Evolutionary conservation across 2,888 invertebrate species (phyloP), one percentile per base, ranked within the genome.

Genomic region (Amaurobius ferox): DNA sequence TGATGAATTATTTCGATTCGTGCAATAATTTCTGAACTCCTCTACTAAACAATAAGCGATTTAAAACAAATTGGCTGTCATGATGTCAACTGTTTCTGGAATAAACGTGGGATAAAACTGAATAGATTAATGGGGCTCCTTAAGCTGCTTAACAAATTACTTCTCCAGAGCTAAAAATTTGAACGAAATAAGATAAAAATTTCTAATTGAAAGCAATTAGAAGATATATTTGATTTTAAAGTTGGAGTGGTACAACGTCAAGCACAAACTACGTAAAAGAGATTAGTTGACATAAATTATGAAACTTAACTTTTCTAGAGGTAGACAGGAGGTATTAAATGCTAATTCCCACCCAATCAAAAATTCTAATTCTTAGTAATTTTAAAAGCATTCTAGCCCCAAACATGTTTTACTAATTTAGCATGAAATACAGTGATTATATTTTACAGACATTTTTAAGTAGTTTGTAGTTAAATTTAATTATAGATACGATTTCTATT

Each of bases 171-270:
- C 55, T 55, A 11, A 19, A 55, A 44, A 44, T 44, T 7, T 1
- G 2, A 44, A 44, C 19, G 55, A 55, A 55, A 55, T 55, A 23
- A 55, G 23, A 55, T 55, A 55, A 55, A 5, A 16, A 19, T 55
- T 55, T 23, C 55, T 55, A 55, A 55, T 55, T 55, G 55, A 55
- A 55, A 23, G 55, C 23, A 55, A 55, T 55, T 19, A 23, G 55
- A 55, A 55, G 55, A 23, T 55, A 23, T 55, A 55, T 55, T 55
- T 55, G 55, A 55, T 55, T 55, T 55, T 55, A 1, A 3, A 23
- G 23, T 23, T 23, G 11, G 19, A 3, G 55, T 23, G 55, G 55
- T 11, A 6, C 16, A 23, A 19, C 55, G 3, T 23, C 55, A 55
- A 1, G 55, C 55, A 19, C n/a, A 55, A 0, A 6, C 23, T 19